Conservation (phyloP, 2,113 vertebrate genomes). For the Ctenodactylus gundi region DNA sequence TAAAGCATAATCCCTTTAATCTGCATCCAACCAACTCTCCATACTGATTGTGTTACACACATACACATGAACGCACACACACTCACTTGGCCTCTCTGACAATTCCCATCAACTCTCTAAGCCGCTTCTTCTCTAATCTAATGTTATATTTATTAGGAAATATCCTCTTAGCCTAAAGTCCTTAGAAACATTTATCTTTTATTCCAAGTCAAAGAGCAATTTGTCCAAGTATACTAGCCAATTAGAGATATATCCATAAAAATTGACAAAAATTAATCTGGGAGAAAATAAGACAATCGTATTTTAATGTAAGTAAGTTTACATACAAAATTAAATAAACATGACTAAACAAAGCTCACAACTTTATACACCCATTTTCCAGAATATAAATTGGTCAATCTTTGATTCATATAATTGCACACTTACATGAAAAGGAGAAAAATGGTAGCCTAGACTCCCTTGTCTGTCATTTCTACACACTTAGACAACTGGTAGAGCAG, state of each 20-base stretch:
- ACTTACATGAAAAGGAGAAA: background rate
- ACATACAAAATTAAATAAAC: background rate
- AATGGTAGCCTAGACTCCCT: background rate
- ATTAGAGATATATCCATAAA: background rate
- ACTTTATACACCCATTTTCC: conserved; percentile 3
- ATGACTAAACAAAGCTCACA: conserved; percentile 28
- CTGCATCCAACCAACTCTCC: background rate
- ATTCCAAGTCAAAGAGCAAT: background rate
- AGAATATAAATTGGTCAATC: conserved; percentile 4
- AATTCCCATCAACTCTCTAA: background rate
- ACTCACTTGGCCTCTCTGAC: background rate
- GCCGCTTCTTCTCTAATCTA: background rate
- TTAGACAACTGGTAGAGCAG: background rate
- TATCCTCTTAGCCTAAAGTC: background rate
- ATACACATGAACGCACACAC: background rate
- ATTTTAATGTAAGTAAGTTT: conserved; percentile 15
- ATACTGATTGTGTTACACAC: background rate
- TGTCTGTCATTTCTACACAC: background rate
- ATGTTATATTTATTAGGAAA: conserved; percentile 1
- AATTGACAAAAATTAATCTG: background rate
- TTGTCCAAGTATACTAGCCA: background rate
- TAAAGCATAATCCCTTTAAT: conserved; percentile 21
- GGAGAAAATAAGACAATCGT: background rate
- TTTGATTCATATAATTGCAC: background rate
- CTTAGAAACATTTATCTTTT: conserved; percentile 23